phyloP scores from a whole-genome alignment of 2,888 invertebrate genomes.

The Artemia sp. region DNA sequence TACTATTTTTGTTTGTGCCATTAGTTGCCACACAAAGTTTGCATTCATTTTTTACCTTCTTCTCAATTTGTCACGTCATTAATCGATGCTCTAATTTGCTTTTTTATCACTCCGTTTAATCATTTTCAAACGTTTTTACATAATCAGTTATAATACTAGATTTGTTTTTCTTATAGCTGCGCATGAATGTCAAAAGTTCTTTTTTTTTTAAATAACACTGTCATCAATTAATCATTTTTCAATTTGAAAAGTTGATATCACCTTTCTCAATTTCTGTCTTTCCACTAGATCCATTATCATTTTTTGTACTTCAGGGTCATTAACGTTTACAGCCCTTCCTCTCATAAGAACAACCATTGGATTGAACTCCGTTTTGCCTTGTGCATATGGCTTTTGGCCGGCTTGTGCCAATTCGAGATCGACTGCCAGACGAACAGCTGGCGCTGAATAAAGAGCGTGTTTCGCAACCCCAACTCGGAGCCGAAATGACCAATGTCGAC shows the following conservation, averaged over 20 bases:
- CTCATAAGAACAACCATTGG: slow-evolving; percentile 14
- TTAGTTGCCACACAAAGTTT: no score
- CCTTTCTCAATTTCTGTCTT: slow-evolving; percentile 7
- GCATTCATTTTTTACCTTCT: no score
- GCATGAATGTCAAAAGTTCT: no score
- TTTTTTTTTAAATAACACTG: no score
- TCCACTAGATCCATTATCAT: not conserved
- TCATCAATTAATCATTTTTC: no score
- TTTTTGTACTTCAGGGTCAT: not conserved
- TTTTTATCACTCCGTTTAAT: no score
- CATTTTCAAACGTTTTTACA: no score
- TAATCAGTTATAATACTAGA: no score
- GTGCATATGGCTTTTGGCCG: slow-evolving; percentile 5
- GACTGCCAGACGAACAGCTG: slow-evolving; percentile 2
- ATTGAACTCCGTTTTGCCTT: slow-evolving; percentile 13
- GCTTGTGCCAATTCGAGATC: slow-evolving; percentile 2
- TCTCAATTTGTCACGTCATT: no score
- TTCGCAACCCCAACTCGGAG: slow-evolving; percentile 6
- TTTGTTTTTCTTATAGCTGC: no score
- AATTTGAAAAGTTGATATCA: not conserved
- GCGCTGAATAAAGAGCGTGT: slow-evolving; percentile 1
- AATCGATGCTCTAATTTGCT: no score
- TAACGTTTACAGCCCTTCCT: not conserved
- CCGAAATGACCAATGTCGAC: slow-evolving; percentile 10
- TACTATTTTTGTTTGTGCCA: no score